A percentile compares a stretch with the other conserved stretches of the same genome.
Evolutionary conservation across 1,140 invertebrate genomes (phyloP).

Genomic region (Drosophila tristis): DNA sequence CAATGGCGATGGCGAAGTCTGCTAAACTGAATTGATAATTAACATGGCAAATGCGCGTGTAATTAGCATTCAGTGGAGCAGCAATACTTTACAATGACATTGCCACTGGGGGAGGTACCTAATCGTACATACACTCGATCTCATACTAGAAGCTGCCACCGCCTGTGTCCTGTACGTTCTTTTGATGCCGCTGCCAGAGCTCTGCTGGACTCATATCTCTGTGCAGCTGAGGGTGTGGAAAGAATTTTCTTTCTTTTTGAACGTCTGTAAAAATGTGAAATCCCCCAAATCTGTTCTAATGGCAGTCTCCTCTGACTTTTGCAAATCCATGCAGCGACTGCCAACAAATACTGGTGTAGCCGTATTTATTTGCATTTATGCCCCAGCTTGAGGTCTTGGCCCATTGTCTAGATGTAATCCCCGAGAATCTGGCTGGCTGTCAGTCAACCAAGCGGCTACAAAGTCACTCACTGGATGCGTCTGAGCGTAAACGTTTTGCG

Average conservation of each 20-base stretch:
- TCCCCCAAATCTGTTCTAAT: conserved; percentile 20
- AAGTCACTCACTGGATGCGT: conserved; percentile 68
- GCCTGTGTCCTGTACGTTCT: too few species aligned
- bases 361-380: conserved; percentile 73
- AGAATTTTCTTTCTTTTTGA: background rate
- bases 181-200: background rate
- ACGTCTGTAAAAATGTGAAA: conserved; percentile 10
- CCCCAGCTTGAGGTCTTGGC: conserved; percentile 29
- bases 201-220: too few species aligned
- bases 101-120: background rate
- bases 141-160: background rate
- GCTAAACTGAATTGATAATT: conserved; percentile 80
- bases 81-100: conserved; percentile 37
- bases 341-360: conserved; percentile 40
- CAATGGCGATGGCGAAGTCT: conserved; percentile 48
- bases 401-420: conserved; percentile 66
- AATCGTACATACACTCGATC: background rate
- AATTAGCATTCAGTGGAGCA: conserved; percentile 77
- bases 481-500: conserved; percentile 71
- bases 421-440: conserved; percentile 12
- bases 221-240: background rate
- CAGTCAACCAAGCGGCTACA: conserved; percentile 46
- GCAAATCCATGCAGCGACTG: conserved; percentile 45
- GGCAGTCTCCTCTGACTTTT: conserved; percentile 28
- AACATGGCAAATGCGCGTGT: conserved; percentile 81